Conservation (phyloP, 2,888 invertebrate species). For the Drosophila hamatofila region DNA sequence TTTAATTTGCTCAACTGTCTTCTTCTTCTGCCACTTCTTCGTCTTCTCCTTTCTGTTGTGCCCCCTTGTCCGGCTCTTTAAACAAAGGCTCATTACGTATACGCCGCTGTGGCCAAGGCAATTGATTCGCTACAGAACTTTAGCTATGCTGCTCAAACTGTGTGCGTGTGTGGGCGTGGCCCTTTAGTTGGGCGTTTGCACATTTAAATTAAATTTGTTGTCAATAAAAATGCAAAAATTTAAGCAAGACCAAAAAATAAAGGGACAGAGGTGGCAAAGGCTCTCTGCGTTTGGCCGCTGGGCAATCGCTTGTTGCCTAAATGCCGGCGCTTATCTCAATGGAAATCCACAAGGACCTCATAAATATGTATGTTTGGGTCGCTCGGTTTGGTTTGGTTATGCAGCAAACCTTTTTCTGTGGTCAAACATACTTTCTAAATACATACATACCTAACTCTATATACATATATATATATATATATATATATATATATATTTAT, state of each 20-base stretch:
- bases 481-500: not conserved
- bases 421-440: slow-evolving; percentile 51
- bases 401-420: slow-evolving; percentile 65
- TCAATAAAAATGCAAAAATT: slow-evolving; percentile 61
- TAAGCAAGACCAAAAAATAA: slow-evolving; percentile 14
- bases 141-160: slow-evolving; percentile 40
- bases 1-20: slow-evolving; percentile 47
- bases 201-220: slow-evolving; percentile 72
- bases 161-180: slow-evolving; percentile 13
- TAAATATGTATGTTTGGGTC: slow-evolving; percentile 72
- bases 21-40: not conserved
- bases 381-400: slow-evolving; percentile 32
- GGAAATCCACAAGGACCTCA: slow-evolving; percentile 78
- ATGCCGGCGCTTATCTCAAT: slow-evolving; percentile 76
- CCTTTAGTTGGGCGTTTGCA: slow-evolving; percentile 28
- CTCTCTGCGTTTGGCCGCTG: slow-evolving; percentile 27
- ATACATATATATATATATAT: not conserved
- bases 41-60: not conserved
- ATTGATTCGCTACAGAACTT: slow-evolving; percentile 58
- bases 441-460: not conserved
- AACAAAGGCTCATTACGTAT: slow-evolving; percentile 73
- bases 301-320: slow-evolving; percentile 67
- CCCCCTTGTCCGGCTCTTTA: slow-evolving; percentile 31
- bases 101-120: slow-evolving; percentile 64
- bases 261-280: slow-evolving; percentile 6